These are phyloP conservation scores for Tachystola acroxantha DNA, from an alignment of 2,888 invertebrate species.

Conservation along the genomic window DNA sequence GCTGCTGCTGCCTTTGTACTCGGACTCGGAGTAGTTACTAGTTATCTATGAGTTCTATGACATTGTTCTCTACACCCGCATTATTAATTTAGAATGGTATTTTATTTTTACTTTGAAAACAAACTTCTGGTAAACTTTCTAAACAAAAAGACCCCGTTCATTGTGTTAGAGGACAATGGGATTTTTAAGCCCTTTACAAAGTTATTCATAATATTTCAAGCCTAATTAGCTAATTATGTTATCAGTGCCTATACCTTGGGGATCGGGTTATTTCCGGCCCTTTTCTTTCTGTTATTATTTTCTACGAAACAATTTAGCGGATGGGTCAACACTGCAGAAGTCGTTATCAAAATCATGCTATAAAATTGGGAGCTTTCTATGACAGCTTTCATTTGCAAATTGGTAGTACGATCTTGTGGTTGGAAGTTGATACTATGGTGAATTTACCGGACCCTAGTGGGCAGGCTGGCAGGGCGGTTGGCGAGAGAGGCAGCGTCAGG, in stretches of 20 bases:
- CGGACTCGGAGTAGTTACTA: too few relatives aligned
- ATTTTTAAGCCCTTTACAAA: background rate
- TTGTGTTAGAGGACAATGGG: background rate
- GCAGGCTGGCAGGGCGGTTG: slow-evolving; percentile 19
- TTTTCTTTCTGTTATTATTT: background rate
- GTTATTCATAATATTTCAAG: background rate
- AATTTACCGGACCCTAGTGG: slow-evolving; percentile 27
- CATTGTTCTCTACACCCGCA: too few relatives aligned
- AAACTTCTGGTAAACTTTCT: background rate
- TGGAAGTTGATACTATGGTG: slow-evolving; percentile 29
- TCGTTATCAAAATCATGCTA: background rate
- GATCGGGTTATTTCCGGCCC: background rate
- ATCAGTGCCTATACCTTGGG: background rate
- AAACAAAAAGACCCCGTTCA: background rate
- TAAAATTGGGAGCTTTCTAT: background rate
- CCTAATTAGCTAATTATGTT: background rate
- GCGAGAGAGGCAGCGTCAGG: slow-evolving; percentile 19
- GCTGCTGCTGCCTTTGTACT: too few relatives aligned
- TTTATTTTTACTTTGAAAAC: background rate
- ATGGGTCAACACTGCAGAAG: background rate
- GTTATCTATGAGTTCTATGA: too few relatives aligned
- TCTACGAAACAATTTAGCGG: background rate
- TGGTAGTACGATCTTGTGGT: background rate
- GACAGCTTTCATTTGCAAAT: background rate
- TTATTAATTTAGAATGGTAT: too few relatives aligned